These are phyloP conservation scores for Ctenopoma multispine DNA, from an alignment of 2,797 vertebrate genomes.

Conservation along the genomic window DNA sequence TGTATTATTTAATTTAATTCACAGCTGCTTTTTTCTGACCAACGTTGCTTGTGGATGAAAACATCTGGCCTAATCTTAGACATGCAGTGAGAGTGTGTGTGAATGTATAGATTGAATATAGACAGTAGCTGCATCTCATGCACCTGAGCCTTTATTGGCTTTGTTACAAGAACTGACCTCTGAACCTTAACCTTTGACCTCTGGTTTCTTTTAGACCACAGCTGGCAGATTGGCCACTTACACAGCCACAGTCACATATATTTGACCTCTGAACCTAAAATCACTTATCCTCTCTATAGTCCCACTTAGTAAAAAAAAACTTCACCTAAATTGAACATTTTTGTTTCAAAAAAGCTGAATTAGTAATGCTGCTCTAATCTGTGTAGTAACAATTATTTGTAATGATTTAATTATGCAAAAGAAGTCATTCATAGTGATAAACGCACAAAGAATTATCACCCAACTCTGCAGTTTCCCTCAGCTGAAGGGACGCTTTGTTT, in stretches of 20 bases:
- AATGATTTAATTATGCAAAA: too few species aligned
- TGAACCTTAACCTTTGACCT: constrained; percentile 63
- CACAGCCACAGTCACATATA: constrained; percentile 7
- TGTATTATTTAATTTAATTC: constrained; percentile 52
- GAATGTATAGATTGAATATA: constrained; percentile 23
- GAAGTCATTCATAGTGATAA: too few species aligned
- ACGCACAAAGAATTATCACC: too few species aligned
- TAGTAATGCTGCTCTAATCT: too few species aligned
- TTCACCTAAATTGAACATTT: too few species aligned
- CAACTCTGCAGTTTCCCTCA: too few species aligned
- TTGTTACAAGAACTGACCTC: constrained; percentile 40
- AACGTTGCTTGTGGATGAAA: constrained; percentile 17
- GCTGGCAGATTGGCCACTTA: constrained; percentile 40
- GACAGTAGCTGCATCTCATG: constrained; percentile 20
- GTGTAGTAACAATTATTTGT: too few species aligned
- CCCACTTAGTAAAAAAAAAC: constrained; percentile 5
- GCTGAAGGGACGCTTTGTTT: too few species aligned
- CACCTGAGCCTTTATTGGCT: constrained; percentile 71
- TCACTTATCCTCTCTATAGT: constrained; percentile 25
- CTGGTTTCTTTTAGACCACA: constrained; percentile 40
- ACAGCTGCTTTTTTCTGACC: constrained; percentile 15
- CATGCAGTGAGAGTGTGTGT: not conserved
- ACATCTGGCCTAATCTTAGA: constrained; percentile 15
- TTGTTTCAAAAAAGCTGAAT: too few species aligned
- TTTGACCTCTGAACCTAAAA: constrained; percentile 47